These are phyloP conservation scores for Pseudorhombus dupliciocellatus DNA, from an alignment of 2,113 vertebrate species.

Conservation along the genomic window DNA sequence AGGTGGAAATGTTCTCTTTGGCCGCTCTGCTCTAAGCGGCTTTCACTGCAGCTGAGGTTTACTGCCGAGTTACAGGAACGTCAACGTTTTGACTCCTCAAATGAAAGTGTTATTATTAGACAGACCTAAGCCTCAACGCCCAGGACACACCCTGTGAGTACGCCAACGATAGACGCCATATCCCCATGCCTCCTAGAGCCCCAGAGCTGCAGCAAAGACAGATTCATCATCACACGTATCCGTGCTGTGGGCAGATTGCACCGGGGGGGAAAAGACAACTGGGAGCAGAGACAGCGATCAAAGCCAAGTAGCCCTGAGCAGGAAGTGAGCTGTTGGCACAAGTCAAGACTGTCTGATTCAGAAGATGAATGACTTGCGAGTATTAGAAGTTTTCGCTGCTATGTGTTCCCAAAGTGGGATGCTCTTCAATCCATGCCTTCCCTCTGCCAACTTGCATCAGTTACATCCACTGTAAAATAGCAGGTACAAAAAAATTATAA, in stretches of 20 bases:
- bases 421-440: conserved; percentile 4
- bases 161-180: conserved; percentile 13
- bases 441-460: conserved; percentile 11
- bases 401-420: conserved; percentile 8
- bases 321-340: conserved; percentile 55
- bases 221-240: conserved; percentile 56
- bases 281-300: conserved; percentile 50
- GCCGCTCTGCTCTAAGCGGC: not conserved
- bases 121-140: conserved; percentile 2
- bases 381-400: conserved; percentile 19
- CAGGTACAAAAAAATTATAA: not conserved
- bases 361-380: conserved; percentile 50
- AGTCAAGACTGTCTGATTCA: conserved; percentile 36
- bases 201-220: conserved; percentile 38
- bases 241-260: conserved; percentile 47
- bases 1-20: conserved; percentile 22
- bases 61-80: too few relatives aligned
- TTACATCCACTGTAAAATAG: not conserved
- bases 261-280: conserved; percentile 43
- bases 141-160: conserved; percentile 23
- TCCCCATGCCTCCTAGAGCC: not conserved
- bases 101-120: conserved; percentile 20
- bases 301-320: conserved; percentile 61
- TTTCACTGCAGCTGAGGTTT: not conserved
- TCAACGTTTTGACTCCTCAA: not conserved